A percentile compares a stretch with the other conserved stretches of the same genome.
Conservation (phyloP, 2,888 invertebrate genomes). For the Drosophila infuscata region DNA sequence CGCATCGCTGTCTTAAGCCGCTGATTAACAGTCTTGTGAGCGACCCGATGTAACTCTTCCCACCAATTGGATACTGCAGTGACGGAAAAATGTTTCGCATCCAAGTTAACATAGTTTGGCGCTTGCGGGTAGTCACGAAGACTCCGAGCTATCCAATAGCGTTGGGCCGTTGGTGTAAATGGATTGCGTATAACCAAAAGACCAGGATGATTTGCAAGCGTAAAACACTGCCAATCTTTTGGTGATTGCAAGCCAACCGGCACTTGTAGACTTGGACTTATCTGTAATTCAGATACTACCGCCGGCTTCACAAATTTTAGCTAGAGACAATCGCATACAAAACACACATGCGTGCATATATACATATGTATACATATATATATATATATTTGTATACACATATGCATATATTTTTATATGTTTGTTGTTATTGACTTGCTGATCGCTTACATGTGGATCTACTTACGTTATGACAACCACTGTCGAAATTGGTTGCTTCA, state of each 20-base stretch:
- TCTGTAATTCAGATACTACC: conserved; percentile 4
- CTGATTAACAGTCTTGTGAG: conserved; percentile 57
- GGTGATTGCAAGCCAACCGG: conserved; percentile 78
- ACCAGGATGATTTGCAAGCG: conserved; percentile 89
- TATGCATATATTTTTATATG: neutral
- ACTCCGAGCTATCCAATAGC: conserved; percentile 93
- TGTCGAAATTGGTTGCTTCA: conserved; percentile 15
- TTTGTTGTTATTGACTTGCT: neutral
- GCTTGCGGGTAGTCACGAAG: conserved; percentile 90
- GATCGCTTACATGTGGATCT: neutral
- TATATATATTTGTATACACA: neutral
- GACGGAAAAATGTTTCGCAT: conserved; percentile 65
- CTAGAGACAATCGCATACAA: conserved; percentile 5
- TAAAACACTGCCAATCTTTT: conserved; percentile 88
- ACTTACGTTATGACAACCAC: conserved; percentile 30
- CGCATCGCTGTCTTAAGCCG: conserved; percentile 87
- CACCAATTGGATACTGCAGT: conserved; percentile 87
- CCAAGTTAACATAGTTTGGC: conserved; percentile 86
- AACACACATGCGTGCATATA: neutral
- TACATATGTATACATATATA: neutral
- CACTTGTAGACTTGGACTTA: neutral
- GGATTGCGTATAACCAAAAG: conserved; percentile 93
- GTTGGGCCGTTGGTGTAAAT: conserved; percentile 91
- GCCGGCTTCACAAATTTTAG: conserved; percentile 27
- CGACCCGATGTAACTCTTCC: conserved; percentile 85